Base-by-base conservation (phyloP, 2,888 invertebrate genomes). In the Phanerotoma sp. region DNA sequence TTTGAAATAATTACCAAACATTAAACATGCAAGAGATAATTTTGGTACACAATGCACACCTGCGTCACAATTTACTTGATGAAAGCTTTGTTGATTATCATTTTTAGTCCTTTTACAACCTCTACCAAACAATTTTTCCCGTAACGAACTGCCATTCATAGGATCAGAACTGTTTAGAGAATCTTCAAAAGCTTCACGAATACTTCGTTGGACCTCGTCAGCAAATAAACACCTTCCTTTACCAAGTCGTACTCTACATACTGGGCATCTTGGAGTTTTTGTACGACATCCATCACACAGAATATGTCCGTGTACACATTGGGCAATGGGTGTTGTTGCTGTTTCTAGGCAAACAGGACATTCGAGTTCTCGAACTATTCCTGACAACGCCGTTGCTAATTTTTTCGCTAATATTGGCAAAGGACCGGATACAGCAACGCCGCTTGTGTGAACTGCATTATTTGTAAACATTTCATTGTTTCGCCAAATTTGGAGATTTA, bases 321-420 rank as follows among this genome's bases (percentile, higher is more conserved):
- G 85, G 56, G 81, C 78, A 61, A 85, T 81, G 20, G 85, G 85
- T 47, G 85, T 82, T 67, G 79, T 79, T 75, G 84, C 83, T 73
- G 82, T 82, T 68, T 85, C 85, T 67, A 84, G 77, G 72, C 85
- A 85, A 62, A 85, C 82, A 16, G 85, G 85, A 62, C 85, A 85
- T 69, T 85, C 85, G 66, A 85, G 74, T 3, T 67, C 66, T 25
- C 57, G 61, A 5, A 72, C 73, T 5, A 70, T 64, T 4, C 70
- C 72, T 11, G 75, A 75, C 11, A 75, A 59, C 1, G 74, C 74
- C 41, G 65, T 68, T 6, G 70, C 71, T 25, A 76, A 66, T 51
- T 72, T 75, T 7, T 57, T 62, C 1, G 74, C 72, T 4, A 76
- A 68, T 28, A 73, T 72, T n/a, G 75, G 72, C 4, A 77, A 54